Evolutionary conservation across 2,113 vertebrate genomes (phyloP), one percentile per base, ranked within the genome.

Genomic region (Odocoileus virginianus): DNA sequence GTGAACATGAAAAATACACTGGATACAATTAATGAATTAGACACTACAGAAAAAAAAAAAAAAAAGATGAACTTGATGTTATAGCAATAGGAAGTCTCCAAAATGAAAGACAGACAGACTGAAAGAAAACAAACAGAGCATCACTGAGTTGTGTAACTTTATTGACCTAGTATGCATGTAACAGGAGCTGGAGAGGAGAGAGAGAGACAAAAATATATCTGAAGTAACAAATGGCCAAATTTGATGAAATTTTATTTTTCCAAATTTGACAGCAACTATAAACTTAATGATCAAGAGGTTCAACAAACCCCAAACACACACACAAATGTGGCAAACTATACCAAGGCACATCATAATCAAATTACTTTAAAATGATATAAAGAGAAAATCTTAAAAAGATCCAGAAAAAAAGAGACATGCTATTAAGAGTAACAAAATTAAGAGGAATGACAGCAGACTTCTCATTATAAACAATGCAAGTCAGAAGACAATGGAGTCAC

Each of bases 331-430:
- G 28, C 82, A 89, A 93, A 91, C 27, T 83, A 76, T 23, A 83
- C 25, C 54, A 82, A 87, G 28, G 14, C 5, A 81, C 36, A 87
- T 55, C 15, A 76, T 7, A 92, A 61, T 92, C 52, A 88, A 88
- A 40, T 55, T 88, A 61, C 15, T 95, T 74, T 61, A 27, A 85
- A 95, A 90, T 74, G 5, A 87, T 64, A 95, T 40, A 27, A 87
- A 90, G 50, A 93, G 28, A 87, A 90, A 43, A 93, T 87, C 36
- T 89, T 86, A 36, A n/a, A 81, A 93, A 91, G 17, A 96, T n/a
- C 4, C 30, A 14, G 30, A 43, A 15, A 40, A 88, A 83, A 78
- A 97, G 50, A 88, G 11, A 15, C 55, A 84, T 25, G 12, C 47
- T 57, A 85, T n/a, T 17, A 79, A 40, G 3, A 92, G 43, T 23